Conservation (phyloP, 2,888 invertebrate genomes). For the Alviniconcha strummeri region DNA sequence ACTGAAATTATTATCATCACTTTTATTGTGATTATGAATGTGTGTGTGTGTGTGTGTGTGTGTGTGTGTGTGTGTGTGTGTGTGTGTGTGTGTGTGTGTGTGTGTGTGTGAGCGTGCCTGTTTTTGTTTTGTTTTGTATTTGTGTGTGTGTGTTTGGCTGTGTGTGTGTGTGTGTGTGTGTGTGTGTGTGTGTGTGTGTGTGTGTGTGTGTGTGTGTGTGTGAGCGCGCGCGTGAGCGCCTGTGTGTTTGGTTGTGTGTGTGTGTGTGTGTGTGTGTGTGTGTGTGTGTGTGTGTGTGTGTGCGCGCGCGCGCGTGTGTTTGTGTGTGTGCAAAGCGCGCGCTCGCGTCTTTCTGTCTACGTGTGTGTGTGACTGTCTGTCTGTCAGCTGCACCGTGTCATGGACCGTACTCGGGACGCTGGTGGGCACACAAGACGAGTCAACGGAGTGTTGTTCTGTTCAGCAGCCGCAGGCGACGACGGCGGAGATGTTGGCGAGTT, state of each 20-base stretch:
- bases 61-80: neutral
- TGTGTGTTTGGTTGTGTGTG: neutral
- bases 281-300: constrained; percentile 6
- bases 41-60: constrained; percentile 12
- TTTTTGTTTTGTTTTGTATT: too few relatives aligned
- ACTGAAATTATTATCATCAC: neutral
- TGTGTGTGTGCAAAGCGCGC: neutral
- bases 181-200: too few relatives aligned
- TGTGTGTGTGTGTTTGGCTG: too few relatives aligned
- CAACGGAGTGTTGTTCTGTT: neutral
- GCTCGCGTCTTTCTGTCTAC: too few relatives aligned
- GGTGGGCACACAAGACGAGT: neutral
- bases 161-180: too few relatives aligned
- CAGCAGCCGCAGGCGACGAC: constrained; percentile 22
- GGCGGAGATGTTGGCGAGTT: too few relatives aligned
- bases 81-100: neutral
- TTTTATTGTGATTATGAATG: neutral
- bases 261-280: neutral
- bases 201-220: too few relatives aligned
- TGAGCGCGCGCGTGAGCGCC: neutral
- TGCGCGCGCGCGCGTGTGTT: neutral
- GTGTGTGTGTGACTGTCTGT: neutral
- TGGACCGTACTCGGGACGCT: neutral
- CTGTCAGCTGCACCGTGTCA: neutral
- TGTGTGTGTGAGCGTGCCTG: neutral